Conservation (phyloP, 1,140 invertebrate species). For the Drosophila tani region DNA sequence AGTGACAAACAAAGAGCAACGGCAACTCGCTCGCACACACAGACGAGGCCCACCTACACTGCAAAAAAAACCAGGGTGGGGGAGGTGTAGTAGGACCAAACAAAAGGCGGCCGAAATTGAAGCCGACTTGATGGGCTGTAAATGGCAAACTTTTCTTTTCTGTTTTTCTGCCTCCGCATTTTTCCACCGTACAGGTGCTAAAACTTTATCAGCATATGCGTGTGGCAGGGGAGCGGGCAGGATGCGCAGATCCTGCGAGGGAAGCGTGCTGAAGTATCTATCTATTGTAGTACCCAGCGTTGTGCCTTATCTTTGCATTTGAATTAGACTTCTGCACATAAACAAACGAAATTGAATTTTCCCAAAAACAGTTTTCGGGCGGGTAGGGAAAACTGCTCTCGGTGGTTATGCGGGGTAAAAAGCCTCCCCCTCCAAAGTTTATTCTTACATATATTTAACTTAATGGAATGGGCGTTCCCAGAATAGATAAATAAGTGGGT, state of each 20-base stretch:
- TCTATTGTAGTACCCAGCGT: slow-evolving; percentile 53
- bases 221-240: slow-evolving; percentile 17
- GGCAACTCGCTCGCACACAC: slow-evolving; percentile 17
- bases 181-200: slow-evolving; percentile 44
- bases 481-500: slow-evolving; percentile 6
- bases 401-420: slow-evolving; percentile 4
- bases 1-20: slow-evolving; percentile 64
- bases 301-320: slow-evolving; percentile 79
- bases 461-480: slow-evolving; percentile 9
- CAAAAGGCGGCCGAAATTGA: slow-evolving; percentile 63
- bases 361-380: slow-evolving; percentile 39
- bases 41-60: background rate
- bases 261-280: slow-evolving; percentile 58
- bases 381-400: slow-evolving; percentile 11
- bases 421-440: slow-evolving; percentile 6
- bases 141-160: slow-evolving; percentile 73
- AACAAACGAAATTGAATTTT: slow-evolving; percentile 78
- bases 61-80: background rate
- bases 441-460: slow-evolving; percentile 14
- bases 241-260: slow-evolving; percentile 4
- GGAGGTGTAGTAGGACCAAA: slow-evolving; percentile 19
- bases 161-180: slow-evolving; percentile 34
- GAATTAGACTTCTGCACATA: slow-evolving; percentile 69
- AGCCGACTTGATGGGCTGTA: slow-evolving; percentile 73
- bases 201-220: slow-evolving; percentile 61